Evolutionary conservation across 2,113 vertebrate species (phyloP), one percentile per base, ranked within the genome.

Genomic region (Pachycephala philippinensis): DNA sequence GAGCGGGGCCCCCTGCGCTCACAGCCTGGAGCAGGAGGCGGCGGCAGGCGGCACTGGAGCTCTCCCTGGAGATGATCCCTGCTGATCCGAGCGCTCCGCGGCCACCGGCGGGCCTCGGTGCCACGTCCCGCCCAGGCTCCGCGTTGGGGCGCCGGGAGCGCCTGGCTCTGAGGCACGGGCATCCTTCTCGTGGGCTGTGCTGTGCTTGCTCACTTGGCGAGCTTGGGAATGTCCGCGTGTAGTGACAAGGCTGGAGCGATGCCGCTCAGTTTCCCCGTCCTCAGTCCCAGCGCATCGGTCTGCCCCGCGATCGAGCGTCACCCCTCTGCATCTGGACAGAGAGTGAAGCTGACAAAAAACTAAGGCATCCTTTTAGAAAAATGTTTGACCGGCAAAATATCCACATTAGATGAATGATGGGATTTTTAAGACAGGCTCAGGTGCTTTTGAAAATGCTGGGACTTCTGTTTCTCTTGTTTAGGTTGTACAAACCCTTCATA

Each of bases 341-440:
- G 27, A 30, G 39, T 0, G 0, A 49, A 64, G 27, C 35, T 3
- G 11, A 18, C 50, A 16, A 57, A 68, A 65, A 24, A 11, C 4
- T 5, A 12, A 33, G n/a, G 9, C 17, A 10, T 81, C 12, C 5
- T 72, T 60, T 57, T 31, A 53, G 45, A 22, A 74, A 49, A 40
- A 30, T n/a, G 4, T 37, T 69, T 22, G 35, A 27, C 13, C 3
- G 8, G 18, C 27, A 42, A 39, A 65, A 52, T 49, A 52, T 2
- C 17, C 10, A 0, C 21, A 21, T 0, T 3, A 28, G 47, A 5
- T 4, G 17, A 4, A 1, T 22, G 13, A 26, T 1, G 8, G 40
- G 14, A 21, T 39, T 84, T 53, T 71, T 39, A 23, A 50, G 40
- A 18, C 44, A 13, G 49, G 13, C 22, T 42, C 8, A 6, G 44